These are phyloP conservation scores for Lydus trimaculatus DNA, from an alignment of 2,888 invertebrate genomes.

Conservation along the genomic window DNA sequence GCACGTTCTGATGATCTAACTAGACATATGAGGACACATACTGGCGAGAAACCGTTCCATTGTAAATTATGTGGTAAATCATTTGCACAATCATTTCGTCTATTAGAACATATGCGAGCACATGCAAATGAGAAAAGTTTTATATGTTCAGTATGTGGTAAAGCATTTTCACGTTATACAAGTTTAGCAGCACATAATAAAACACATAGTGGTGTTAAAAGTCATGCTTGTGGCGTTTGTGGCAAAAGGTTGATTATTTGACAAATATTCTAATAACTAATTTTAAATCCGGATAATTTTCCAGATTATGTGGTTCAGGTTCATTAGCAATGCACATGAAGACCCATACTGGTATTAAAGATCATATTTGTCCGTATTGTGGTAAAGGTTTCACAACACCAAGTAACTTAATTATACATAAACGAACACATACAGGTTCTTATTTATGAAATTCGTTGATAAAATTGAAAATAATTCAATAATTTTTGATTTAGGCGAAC, in stretches of 20 bases:
- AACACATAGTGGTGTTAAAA: conserved; percentile 57
- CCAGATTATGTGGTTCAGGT: conserved; percentile 56
- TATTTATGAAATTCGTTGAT: background rate
- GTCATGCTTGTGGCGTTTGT: conserved; percentile 57
- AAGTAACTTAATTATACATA: conserved; percentile 58
- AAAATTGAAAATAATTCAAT: background rate
- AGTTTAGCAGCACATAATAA: conserved; percentile 57
- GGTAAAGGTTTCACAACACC: conserved; percentile 58
- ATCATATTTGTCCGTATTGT: conserved; percentile 57
- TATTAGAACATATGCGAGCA: conserved; percentile 58
- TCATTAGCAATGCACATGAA: conserved; percentile 62
- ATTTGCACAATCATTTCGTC: conserved; percentile 55
- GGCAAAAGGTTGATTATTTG: conserved; percentile 53
- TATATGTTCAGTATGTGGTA: conserved; percentile 57
- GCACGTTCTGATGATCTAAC: conserved; percentile 57
- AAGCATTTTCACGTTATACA: conserved; percentile 57
- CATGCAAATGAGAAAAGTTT: conserved; percentile 58
- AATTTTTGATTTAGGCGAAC: conserved; percentile 50
- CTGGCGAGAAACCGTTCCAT: conserved; percentile 59
- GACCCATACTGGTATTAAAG: conserved; percentile 60
- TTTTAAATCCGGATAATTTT: background rate
- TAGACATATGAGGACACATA: conserved; percentile 57
- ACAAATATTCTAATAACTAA: background rate
- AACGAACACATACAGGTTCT: conserved; percentile 56
- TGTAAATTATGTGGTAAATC: conserved; percentile 59